These are phyloP conservation scores for Eulemur macaco DNA, from an alignment of 2,113 vertebrate species.

Conservation along the genomic window DNA sequence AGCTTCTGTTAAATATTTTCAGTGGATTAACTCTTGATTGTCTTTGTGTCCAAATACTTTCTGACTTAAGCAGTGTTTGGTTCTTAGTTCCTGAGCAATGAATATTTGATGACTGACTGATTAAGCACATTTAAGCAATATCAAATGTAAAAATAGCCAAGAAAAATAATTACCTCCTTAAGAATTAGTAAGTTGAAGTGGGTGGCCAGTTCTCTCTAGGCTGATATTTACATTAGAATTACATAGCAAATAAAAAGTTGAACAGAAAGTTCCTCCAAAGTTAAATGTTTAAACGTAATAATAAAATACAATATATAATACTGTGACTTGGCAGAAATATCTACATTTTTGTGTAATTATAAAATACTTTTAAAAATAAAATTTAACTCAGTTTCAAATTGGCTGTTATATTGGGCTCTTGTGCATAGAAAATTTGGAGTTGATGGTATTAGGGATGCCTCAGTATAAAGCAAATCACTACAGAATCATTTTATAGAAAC, in stretches of 20 bases:
- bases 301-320: neutral
- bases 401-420: neutral
- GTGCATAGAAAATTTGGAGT: neutral
- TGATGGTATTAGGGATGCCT: neutral
- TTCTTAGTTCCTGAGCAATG: neutral
- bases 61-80: neutral
- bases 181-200: neutral
- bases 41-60: neutral
- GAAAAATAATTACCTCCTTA: neutral
- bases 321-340: neutral
- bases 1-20: neutral
- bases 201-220: neutral
- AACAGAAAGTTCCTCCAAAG: neutral
- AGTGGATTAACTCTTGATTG: neutral
- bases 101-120: neutral
- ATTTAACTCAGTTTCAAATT: constrained; percentile 12
- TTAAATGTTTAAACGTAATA: neutral
- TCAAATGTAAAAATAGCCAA: neutral
- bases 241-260: neutral
- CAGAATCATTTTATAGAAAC: constrained; percentile 30
- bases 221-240: neutral
- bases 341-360: neutral
- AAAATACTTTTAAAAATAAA: neutral
- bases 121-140: neutral
- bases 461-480: neutral